These are phyloP conservation scores for Neolamprologus hecqui DNA, from an alignment of 2,113 vertebrate genomes.

Conservation along the genomic window DNA sequence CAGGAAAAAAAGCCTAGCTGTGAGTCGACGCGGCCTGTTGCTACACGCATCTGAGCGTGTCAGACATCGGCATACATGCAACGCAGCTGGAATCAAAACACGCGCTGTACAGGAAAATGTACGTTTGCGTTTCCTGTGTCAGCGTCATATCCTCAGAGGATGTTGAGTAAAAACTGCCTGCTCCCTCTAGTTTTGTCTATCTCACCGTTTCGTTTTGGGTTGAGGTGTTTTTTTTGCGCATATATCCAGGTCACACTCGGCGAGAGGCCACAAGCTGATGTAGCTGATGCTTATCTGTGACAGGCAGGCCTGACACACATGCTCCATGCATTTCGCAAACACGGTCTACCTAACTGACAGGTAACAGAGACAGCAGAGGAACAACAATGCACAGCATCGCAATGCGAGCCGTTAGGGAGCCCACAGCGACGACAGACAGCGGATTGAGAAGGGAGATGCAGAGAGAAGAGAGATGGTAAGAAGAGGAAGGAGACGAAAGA, in stretches of 20 bases:
- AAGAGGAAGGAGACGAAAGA: neutral
- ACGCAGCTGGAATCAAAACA: neutral
- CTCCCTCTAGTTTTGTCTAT: neutral
- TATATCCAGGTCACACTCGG: slow-evolving; percentile 33
- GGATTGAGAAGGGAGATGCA: neutral
- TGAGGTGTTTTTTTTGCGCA: neutral
- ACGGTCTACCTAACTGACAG: neutral
- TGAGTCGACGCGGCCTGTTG: neutral
- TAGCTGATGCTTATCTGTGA: slow-evolving; percentile 44
- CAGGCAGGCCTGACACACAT: slow-evolving; percentile 25
- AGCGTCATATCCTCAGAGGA: neutral
- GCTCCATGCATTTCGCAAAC: neutral
- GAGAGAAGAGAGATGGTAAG: neutral
- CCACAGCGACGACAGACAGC: neutral
- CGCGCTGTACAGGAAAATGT: neutral
- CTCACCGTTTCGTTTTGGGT: neutral
- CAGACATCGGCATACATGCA: neutral
- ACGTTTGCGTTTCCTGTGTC: slow-evolving; percentile 19
- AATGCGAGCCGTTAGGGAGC: neutral
- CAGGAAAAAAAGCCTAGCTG: neutral
- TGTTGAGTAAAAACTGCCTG: slow-evolving; percentile 15
- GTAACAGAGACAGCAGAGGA: neutral
- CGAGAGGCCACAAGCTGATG: slow-evolving; percentile 32
- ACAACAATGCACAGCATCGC: neutral
- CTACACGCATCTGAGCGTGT: neutral